Conservation (phyloP, 2,113 vertebrate species). For the Chaetodon auriga region DNA sequence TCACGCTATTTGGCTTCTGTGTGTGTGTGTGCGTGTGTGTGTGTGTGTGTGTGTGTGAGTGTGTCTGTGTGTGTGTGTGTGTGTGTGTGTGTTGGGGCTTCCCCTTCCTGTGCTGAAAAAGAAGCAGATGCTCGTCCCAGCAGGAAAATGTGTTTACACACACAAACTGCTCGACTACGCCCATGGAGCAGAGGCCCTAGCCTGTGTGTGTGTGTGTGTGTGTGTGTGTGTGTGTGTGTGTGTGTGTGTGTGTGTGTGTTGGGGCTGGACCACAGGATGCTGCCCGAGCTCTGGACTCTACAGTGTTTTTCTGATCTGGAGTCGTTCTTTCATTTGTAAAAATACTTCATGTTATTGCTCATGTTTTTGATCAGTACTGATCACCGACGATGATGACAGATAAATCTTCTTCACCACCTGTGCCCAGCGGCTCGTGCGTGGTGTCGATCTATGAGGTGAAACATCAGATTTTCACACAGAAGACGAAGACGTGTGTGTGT, state of each 20-base stretch:
- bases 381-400: too few species aligned
- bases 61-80: slow-evolving; percentile 13
- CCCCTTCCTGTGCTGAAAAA: slow-evolving; percentile 56
- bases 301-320: not conserved
- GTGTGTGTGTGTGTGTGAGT: slow-evolving; percentile 24
- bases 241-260: too few species aligned
- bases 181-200: not conserved
- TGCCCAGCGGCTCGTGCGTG: too few species aligned
- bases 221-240: not conserved
- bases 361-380: too few species aligned
- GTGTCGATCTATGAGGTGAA: too few species aligned
- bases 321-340: too few species aligned
- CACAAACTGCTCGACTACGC: not conserved
- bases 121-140: slow-evolving; percentile 55
- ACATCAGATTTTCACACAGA: too few species aligned
- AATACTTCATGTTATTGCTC: too few species aligned
- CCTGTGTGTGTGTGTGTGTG: not conserved
- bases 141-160: slow-evolving; percentile 32
- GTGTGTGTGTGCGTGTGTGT: not conserved
- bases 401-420: too few species aligned
- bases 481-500: too few species aligned
- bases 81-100: slow-evolving; percentile 40
- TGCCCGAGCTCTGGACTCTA: too few species aligned
- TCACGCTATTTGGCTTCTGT: not conserved
- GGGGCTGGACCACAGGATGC: too few species aligned